These are phyloP conservation scores for Ellobium chinense DNA, from an alignment of 2,888 invertebrate species.

Conservation along the genomic window DNA sequence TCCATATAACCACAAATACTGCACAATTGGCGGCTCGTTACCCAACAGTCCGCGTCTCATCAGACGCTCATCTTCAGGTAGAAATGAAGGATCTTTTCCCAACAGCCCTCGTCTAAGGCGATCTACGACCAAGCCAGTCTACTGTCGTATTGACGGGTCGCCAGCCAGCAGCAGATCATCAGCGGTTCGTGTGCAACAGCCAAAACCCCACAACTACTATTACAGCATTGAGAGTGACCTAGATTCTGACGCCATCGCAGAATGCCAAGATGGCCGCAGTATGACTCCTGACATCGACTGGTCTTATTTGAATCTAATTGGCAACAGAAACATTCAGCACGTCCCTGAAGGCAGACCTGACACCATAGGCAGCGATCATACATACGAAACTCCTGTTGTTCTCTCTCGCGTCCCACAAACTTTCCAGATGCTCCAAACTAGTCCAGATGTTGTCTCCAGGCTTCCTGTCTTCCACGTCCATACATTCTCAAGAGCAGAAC, in stretches of 20 bases:
- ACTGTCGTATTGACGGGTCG: conserved; percentile 6
- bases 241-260: conserved; percentile 10
- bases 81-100: not conserved
- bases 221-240: conserved; percentile 33
- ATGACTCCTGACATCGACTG: conserved; percentile 32
- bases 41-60: not conserved
- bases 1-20: not conserved
- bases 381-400: not conserved
- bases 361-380: not conserved
- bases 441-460: not conserved
- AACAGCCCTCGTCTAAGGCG: not conserved
- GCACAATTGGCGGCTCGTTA: not conserved
- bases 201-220: not conserved
- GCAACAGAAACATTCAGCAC: not conserved
- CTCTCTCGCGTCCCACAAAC: not conserved
- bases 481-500: not conserved
- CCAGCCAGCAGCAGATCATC: conserved; percentile 2
- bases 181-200: not conserved
- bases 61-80: not conserved
- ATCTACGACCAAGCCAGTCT: conserved; percentile 1
- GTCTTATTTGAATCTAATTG: conserved; percentile 36
- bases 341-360: not conserved
- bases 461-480: not conserved
- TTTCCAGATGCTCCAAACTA: conserved; percentile 30
- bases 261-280: conserved; percentile 8